These are phyloP conservation scores for Ahaetulla prasina DNA, from an alignment of 2,113 vertebrate species.

Conservation along the genomic window DNA sequence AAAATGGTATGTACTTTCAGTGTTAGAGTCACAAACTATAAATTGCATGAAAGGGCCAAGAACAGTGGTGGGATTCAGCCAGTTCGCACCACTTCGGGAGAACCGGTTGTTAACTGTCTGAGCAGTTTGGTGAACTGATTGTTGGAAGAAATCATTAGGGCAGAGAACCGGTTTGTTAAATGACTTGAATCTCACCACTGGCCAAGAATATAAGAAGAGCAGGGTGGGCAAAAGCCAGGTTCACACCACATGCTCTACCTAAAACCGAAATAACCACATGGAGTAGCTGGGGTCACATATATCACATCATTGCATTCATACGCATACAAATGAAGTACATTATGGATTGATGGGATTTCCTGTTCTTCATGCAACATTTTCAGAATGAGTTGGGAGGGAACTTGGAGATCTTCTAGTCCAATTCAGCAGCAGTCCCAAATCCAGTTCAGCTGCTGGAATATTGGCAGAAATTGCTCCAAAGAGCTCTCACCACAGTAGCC, in stretches of 20 bases:
- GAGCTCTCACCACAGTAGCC: neutral
- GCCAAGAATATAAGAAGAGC: neutral
- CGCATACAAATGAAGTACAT: neutral
- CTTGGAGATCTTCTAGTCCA: neutral
- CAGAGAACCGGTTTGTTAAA: no score
- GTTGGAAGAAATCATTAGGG: no score
- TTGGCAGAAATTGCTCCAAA: neutral
- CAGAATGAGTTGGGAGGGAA: neutral
- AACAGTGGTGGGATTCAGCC: no score
- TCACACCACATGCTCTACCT: neutral
- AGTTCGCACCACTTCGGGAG: no score
- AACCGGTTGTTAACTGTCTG: no score
- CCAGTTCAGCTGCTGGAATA: neutral
- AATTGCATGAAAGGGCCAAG: neutral
- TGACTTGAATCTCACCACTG: no score
- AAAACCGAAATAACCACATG: neutral
- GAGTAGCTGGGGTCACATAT: neutral
- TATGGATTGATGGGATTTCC: neutral
- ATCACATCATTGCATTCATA: neutral
- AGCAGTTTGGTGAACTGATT: no score
- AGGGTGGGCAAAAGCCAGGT: neutral
- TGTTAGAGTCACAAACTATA: neutral
- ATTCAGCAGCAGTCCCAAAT: neutral
- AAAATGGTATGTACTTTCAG: neutral
- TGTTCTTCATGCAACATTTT: neutral